phyloP scores from a whole-genome alignment of 2,113 vertebrate species.

The Columba livia region DNA sequence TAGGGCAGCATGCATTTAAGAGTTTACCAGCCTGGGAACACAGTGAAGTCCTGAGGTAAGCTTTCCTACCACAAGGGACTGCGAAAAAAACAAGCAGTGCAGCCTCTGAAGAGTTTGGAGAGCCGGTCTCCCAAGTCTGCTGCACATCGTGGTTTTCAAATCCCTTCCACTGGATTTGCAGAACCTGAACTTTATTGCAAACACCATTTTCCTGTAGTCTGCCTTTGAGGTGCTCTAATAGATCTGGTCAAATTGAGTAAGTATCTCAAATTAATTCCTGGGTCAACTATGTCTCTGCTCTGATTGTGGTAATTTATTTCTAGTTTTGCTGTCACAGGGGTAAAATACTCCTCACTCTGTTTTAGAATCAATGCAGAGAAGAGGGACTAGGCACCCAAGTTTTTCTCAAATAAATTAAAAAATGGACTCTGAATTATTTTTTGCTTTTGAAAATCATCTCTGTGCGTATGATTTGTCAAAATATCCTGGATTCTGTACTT shows the following conservation, averaged over 20 bases:
- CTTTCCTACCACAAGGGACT: not conserved
- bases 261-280: not conserved
- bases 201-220: not conserved
- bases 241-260: not conserved
- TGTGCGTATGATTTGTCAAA: fast-evolving
- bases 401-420: not conserved
- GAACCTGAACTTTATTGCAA: not conserved
- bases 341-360: not conserved
- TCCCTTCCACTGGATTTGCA: not conserved
- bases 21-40: not conserved
- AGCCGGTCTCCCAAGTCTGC: not conserved
- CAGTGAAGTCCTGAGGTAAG: not conserved
- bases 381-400: not conserved
- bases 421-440: not conserved
- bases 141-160: not conserved
- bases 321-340: not conserved
- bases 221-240: not conserved
- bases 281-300: not conserved
- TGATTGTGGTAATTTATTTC: not conserved
- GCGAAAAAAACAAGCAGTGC: not conserved
- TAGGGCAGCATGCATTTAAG: not conserved
- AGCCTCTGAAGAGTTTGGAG: not conserved
- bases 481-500: not conserved
- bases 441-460: not conserved
- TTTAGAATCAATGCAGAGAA: not conserved